A percentile compares a stretch with the other conserved stretches of the same genome.
phyloP scores from a whole-genome alignment of 2,113 vertebrate species.

The Nanorana parkeri region DNA sequence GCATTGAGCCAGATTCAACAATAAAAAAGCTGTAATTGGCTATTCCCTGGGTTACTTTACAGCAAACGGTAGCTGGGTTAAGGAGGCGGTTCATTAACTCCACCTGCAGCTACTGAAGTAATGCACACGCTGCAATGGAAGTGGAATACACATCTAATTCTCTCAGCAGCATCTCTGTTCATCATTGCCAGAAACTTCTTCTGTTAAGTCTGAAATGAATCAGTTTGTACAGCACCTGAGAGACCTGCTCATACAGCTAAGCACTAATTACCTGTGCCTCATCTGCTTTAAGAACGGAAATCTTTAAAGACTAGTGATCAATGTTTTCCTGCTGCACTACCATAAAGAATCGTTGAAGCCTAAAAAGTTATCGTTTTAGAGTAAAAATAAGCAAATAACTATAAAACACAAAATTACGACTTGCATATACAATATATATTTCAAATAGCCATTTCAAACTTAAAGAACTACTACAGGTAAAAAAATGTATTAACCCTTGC shows the following conservation, averaged over 20 bases:
- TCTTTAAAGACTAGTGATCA: neutral
- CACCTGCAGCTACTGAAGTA: constrained; percentile 53
- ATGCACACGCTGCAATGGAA: constrained; percentile 27
- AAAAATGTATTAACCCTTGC: too few species aligned
- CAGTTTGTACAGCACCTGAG: neutral
- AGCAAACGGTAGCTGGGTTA: constrained; percentile 41
- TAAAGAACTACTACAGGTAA: too few species aligned
- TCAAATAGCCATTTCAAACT: too few species aligned
- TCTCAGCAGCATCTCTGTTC: constrained; percentile 37
- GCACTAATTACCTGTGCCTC: constrained; percentile 32
- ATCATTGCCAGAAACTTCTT: constrained; percentile 41
- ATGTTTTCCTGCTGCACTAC: neutral
- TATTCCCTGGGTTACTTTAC: constrained; percentile 52
- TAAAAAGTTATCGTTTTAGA: too few species aligned
- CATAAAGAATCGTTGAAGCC: too few species aligned
- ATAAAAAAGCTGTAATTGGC: constrained; percentile 54
- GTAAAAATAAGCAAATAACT: too few species aligned
- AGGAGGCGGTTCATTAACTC: constrained; percentile 48
- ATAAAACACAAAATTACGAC: too few species aligned
- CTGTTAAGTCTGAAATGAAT: constrained; percentile 42
- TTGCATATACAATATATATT: too few species aligned
- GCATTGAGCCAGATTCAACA: constrained; percentile 29
- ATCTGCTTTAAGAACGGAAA: constrained; percentile 17
- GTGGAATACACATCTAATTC: constrained; percentile 30
- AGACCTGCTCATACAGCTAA: constrained; percentile 1